A percentile compares a stretch with the other conserved stretches of the same genome.
phyloP scores from a whole-genome alignment of 2,113 vertebrate genomes.

The Cepphus grylle region DNA sequence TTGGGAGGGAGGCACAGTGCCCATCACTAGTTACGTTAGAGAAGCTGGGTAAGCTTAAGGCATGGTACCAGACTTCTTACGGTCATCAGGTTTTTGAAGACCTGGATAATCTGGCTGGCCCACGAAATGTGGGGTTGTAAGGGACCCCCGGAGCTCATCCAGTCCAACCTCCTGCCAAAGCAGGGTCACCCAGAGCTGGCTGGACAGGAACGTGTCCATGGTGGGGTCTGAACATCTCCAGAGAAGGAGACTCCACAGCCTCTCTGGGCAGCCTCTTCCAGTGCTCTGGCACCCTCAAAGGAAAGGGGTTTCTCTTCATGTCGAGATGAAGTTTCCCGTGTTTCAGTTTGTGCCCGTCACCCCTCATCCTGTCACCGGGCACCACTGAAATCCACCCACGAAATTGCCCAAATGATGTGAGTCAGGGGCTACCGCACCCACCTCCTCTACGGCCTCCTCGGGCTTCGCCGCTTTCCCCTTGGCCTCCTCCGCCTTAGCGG shows the following conservation, averaged over 20 bases:
- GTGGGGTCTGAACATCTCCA: not conserved
- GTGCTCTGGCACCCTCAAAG: not conserved
- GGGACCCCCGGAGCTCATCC: not conserved
- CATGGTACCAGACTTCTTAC: accelerated
- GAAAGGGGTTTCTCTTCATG: not conserved
- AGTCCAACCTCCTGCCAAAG: not conserved
- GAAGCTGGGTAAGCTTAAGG: not conserved
- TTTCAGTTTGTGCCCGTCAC: not conserved
- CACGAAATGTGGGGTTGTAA: not conserved
- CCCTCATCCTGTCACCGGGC: not conserved
- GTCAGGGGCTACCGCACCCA: not conserved
- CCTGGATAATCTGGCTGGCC: accelerated
- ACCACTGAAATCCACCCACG: not conserved
- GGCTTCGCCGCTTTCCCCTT: constrained; percentile 81
- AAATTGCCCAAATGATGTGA: accelerated
- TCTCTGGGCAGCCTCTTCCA: not conserved
- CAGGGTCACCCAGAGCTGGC: not conserved
- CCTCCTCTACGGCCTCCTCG: constrained; percentile 85
- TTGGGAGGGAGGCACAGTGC: not conserved
- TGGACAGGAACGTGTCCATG: not conserved
- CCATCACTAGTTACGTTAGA: accelerated
- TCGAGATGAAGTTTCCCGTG: not conserved
- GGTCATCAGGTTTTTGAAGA: not conserved
- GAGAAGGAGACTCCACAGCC: not conserved
- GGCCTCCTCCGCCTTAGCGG: constrained; percentile 82